Base-by-base conservation (phyloP, 2,888 invertebrate genomes). In the Drosophila borealis region DNA sequence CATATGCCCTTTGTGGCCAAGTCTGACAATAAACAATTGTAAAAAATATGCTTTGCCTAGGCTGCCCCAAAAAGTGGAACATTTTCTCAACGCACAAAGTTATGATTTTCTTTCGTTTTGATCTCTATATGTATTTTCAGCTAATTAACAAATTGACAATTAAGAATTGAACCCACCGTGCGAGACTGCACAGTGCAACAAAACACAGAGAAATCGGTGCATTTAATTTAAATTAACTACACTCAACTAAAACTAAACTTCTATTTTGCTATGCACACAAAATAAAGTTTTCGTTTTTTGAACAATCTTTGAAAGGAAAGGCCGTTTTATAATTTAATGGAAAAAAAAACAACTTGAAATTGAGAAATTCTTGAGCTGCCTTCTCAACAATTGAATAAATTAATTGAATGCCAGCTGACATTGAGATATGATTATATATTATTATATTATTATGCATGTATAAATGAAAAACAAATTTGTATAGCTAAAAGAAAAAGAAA, bases 141-240 rank as follows among this genome's bases (percentile, higher is more conserved):
- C 46, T n/a, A 46, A 13, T 55, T 55, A 39, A 50, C 33, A 17
- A 70, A 64, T 74, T 67, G 54, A 62, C 48, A 70, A 44, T 49
- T 74, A 45, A 48, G 73, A 62, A 76, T 61, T 86, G 44, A 80
- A 63, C 83, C 83, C 83, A 84, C 83, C 83, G 88, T 88, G 83
- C 83, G 69, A 79, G 55, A 80, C 65, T 76, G 76, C 78, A 78
- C 78, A 78, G 78, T 79, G 76, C 54, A 75, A 76, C 66, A 64
- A 44, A 71, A 51, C 48, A 75, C 70, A 65, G 62, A 78, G 59
- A 88, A 68, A 85, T 88, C 70, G 85, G 71, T 82, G 82, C 82
- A 82, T 82, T 82, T 82, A 88, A 81, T 81, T 82, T 81, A 44
- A 78, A 53, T 33, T 49, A 46, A 59, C 45, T 63, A 57, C 60